These are phyloP conservation scores for Philantomba maxwellii DNA, from an alignment of 2,113 vertebrate species.

Conservation along the genomic window DNA sequence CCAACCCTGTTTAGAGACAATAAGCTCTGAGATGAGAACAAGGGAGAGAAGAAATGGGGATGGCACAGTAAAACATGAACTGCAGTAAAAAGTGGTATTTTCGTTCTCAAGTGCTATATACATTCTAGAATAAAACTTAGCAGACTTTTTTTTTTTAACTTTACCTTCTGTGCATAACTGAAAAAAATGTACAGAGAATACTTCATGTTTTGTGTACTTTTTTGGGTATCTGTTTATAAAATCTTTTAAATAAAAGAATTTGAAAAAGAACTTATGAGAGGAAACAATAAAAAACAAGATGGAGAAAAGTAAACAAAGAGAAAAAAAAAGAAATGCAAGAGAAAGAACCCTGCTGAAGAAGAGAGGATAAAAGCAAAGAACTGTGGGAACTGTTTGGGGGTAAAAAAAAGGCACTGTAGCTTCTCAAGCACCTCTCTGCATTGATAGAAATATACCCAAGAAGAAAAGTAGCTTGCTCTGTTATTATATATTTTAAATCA, in stretches of 20 bases:
- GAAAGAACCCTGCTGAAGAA: background rate
- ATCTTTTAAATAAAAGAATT: slow-evolving; percentile 9
- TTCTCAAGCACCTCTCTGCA: background rate
- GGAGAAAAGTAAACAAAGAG: background rate
- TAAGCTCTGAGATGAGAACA: background rate
- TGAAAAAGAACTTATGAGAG: background rate
- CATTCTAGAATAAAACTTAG: background rate
- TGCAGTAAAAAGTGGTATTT: background rate
- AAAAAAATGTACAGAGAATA: background rate
- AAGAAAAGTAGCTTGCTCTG: background rate
- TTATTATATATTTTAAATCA: background rate
- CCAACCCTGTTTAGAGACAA: background rate
- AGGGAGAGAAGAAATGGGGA: background rate
- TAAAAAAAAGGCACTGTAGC: background rate
- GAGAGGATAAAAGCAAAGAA: background rate
- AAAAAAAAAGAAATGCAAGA: background rate
- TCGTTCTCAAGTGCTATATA: background rate
- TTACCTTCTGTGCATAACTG: background rate
- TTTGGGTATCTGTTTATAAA: background rate
- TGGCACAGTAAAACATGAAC: background rate
- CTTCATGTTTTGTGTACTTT: background rate
- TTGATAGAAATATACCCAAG: background rate
- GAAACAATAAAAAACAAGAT: background rate
- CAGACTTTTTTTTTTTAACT: background rate
- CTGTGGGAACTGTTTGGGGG: fast-evolving